Evolutionary conservation across 2,113 vertebrate species (phyloP).

Genomic region (Pipra filicauda): DNA sequence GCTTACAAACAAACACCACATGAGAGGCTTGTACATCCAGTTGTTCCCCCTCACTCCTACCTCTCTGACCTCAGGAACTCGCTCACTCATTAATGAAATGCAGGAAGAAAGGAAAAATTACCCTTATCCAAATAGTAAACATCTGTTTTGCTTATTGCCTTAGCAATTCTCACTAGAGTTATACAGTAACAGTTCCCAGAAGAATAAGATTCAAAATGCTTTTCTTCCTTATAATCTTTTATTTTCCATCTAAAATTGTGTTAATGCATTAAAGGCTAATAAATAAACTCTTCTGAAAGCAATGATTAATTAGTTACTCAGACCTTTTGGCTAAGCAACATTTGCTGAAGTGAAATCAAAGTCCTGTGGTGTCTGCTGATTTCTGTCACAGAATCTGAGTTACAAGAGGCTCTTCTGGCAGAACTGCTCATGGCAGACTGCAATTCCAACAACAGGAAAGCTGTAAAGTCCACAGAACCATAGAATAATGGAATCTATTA

Average conservation of each 20-base stretch:
- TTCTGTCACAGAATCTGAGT: background rate
- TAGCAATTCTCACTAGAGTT: background rate
- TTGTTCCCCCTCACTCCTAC: background rate
- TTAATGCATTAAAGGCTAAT: background rate
- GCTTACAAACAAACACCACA: background rate
- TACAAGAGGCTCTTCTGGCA: background rate
- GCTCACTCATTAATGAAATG: background rate
- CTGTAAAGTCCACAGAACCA: background rate
- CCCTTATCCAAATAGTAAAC: background rate
- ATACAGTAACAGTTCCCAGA: background rate
- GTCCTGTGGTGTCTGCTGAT: background rate
- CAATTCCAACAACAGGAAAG: background rate
- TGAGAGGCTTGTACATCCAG: background rate
- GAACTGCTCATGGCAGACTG: background rate
- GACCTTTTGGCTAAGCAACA: background rate
- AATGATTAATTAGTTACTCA: background rate
- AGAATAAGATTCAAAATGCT: background rate
- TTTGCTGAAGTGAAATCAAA: background rate
- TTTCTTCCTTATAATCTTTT: background rate
- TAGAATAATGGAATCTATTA: background rate
- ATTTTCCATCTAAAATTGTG: background rate
- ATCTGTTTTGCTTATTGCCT: background rate
- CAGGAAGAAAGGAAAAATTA: background rate
- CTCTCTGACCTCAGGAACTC: background rate
- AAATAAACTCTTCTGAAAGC: background rate